phyloP scores from a whole-genome alignment of 2,113 vertebrate genomes.

The Sinocyclocheilus maitianheensis region DNA sequence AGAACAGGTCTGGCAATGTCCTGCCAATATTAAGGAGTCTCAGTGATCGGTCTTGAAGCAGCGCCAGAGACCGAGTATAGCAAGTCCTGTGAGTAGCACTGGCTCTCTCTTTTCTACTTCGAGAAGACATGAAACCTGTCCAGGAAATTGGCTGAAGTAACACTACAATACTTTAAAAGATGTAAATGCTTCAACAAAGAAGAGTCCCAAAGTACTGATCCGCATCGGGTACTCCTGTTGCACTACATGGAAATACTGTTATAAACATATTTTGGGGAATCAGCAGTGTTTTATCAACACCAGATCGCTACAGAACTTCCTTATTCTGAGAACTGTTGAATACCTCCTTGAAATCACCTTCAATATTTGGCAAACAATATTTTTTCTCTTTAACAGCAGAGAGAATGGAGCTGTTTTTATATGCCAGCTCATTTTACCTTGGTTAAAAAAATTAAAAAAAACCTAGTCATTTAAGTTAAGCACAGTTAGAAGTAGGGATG shows the following conservation, averaged over 20 bases:
- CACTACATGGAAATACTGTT: background rate
- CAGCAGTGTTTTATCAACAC: conserved; percentile 8
- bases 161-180: background rate
- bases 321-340: background rate
- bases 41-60: conserved; percentile 42
- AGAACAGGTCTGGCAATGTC: conserved; percentile 51
- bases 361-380: background rate
- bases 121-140: background rate
- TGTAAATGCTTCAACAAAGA: no score
- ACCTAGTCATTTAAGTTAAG: no score
- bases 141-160: background rate
- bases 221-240: background rate
- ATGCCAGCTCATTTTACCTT: background rate
- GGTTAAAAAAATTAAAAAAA: background rate
- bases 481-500: no score
- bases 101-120: background rate
- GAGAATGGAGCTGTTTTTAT: background rate
- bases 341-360: background rate
- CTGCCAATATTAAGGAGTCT: conserved; percentile 49
- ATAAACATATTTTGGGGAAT: conserved; percentile 8
- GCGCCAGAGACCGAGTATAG: conserved; percentile 35
- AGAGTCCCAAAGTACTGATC: background rate
- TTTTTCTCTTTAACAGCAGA: background rate
- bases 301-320: background rate
- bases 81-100: background rate